Conservation (phyloP, 1,140 invertebrate species). For the Limonius californicus region DNA sequence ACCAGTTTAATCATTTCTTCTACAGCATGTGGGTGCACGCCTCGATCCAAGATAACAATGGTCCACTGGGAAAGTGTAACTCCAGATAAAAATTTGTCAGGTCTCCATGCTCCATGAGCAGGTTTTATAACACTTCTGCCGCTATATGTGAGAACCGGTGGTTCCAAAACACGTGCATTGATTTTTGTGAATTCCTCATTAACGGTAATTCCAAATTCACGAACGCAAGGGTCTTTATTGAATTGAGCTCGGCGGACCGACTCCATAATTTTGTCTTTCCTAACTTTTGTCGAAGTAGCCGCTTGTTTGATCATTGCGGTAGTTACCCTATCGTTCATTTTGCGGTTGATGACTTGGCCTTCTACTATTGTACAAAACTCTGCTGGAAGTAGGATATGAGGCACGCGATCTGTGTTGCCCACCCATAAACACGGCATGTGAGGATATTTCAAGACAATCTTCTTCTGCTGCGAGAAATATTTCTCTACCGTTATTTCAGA, state of each 20-base stretch:
- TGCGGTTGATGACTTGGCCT: conserved; percentile 56
- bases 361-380: conserved; percentile 59
- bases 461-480: conserved; percentile 53
- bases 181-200: too few relatives aligned
- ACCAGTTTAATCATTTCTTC: too few relatives aligned
- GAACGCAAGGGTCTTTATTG: background rate
- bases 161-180: too few relatives aligned
- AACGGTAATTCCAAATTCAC: too few relatives aligned
- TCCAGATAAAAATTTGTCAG: background rate
- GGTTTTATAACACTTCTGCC: too few relatives aligned
- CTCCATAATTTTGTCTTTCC: conserved; percentile 61
- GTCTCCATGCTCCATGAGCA: too few relatives aligned
- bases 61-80: conserved; percentile 15
- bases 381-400: conserved; percentile 54
- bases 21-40: too few relatives aligned
- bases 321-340: conserved; percentile 57
- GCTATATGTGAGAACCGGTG: too few relatives aligned
- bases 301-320: conserved; percentile 57
- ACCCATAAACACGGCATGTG: conserved; percentile 60
- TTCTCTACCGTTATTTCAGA: conserved; percentile 47
- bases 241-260: conserved; percentile 51
- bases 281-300: conserved; percentile 49
- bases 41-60: background rate
- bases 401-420: conserved; percentile 49
- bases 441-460: conserved; percentile 52